Base-by-base conservation (phyloP, 2,797 vertebrate genomes). In the Schizopygopsis pylzovi region DNA sequence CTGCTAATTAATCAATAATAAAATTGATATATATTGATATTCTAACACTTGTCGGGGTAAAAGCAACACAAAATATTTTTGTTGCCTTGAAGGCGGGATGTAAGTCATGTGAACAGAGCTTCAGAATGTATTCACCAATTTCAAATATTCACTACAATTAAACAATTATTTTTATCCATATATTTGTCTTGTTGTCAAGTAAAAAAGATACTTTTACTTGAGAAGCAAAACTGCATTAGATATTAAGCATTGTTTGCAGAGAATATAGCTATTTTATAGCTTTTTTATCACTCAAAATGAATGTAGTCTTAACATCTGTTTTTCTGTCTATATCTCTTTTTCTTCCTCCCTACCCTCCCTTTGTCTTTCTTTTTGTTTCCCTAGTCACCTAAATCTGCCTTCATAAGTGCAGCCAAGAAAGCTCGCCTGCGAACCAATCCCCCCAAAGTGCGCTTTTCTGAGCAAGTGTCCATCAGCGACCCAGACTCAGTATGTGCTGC, bases 361-460 rank as follows among this genome's bases (percentile, higher is more conserved):
- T 75, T 89, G 56, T 90, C 84, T 90, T 86, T 91, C 41, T 63
- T 75, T 89, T 52, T 90, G 82, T 90, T 86, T 91, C 90, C 88
- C 87, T 93, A 99, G 98, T 99, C 98, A 91, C 98, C 97, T 87
- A 99, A 99, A 93, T 99, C 98, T 86, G 98, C 98, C 94, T 99
- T 99, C 94, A 99, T 99, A 95, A 98, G 98, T 41, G 97, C 97
- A 94, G 97, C 97, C 91, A 99, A 98, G 96, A 99, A 99, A 95
- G 98, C 97, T 77, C 97, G 96, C 89, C 96, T 99, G 85, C 95
- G 97, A 93, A 99, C 96, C 87, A 98, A 99, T 92, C 98, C 98
- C 0, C 97, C 93, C 52, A 99, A 98, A 95, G 98, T 99, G 93
- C 96, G 97, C 92, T 99, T 99, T 96, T 99, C 98, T 78, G 98